Conservation (phyloP, 1,140 invertebrate species). For the Anoplolepis gracilipes region DNA sequence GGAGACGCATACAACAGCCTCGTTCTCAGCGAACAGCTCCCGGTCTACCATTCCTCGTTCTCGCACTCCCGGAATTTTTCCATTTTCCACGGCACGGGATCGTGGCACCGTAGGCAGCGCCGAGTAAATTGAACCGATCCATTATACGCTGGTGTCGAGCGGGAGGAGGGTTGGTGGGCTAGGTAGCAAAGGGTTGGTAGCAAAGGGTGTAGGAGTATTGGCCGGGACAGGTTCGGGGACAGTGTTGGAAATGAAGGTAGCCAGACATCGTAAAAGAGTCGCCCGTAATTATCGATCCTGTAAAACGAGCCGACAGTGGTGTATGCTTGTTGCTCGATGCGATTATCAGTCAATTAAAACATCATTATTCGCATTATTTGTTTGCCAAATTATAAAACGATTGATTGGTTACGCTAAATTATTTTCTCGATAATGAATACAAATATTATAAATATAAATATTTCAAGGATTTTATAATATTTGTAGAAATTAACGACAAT, state of each 20-base stretch:
- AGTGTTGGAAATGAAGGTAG: constrained; percentile 9
- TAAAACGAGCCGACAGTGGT: constrained; percentile 5
- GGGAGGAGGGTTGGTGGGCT: constrained; percentile 8
- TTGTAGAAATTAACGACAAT: not conserved
- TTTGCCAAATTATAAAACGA: not conserved
- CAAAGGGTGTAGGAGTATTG: constrained; percentile 46
- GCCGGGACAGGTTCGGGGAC: constrained; percentile 30
- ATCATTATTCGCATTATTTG: not conserved
- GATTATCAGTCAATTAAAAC: constrained; percentile 17
- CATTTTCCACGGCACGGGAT: constrained; percentile 64
- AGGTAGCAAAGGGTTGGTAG: constrained; percentile 50
- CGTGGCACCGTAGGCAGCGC: constrained; percentile 43
- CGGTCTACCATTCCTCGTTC: not conserved
- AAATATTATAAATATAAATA: not conserved
- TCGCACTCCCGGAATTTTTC: constrained; percentile 66
- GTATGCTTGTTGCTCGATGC: constrained; percentile 20
- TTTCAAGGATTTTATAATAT: not conserved
- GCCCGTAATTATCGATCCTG: constrained; percentile 29
- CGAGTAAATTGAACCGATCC: constrained; percentile 79
- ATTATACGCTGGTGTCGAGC: constrained; percentile 72
- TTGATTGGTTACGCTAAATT: not conserved
- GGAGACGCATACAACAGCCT: constrained; percentile 31
- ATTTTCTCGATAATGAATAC: no score
- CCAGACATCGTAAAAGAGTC: constrained; percentile 25
- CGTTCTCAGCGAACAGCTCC: constrained; percentile 30